Evolutionary conservation across 1,140 invertebrate species (phyloP), one percentile per base, ranked within the genome.

Genomic region (Holotrichia oblita): DNA sequence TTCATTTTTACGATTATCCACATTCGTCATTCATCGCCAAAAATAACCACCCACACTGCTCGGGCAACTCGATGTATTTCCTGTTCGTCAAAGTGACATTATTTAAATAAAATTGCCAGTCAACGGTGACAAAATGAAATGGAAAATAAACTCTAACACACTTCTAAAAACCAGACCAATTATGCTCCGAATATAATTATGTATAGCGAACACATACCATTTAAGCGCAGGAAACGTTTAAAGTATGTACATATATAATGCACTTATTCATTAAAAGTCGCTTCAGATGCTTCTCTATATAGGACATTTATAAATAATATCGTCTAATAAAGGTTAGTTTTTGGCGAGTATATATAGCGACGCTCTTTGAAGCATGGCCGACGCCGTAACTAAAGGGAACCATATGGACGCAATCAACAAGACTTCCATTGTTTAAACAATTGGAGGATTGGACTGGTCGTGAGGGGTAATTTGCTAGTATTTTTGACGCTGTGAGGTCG

Each of bases 371-470:
- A 64, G 61, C 61, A 12, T 69, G 78, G 69, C 77, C 79, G 76
- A 74, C 77, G 64, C 79, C 80, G 81, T 80, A 82, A 82, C 81
- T 82, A 82, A 82, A 81, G 64, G 22, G 77, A 81, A 82, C 81
- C 81, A 82, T 76, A 77, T 82, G 81, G 61, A 81, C 79, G 69
- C 79, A 40, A 64, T 82, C 78, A 69, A 81, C 81, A 82, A 80
- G 59, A 79, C 81, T 72, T 34, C 48, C 80, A 81, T 82, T 82
- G 81, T 82, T 82, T 82, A 81, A 82, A 82, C 80, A 81, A 82
- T 81, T 81, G 77, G 7, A 79, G 20, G 73, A 40, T 79, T 27
- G n/a, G 78, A 73, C 69, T 14, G 20, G 61, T 24, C 61, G 61
- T 64, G 9, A 10, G 61, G 61, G 80, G 73, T 81, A 81, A 81